phyloP scores from a whole-genome alignment of 2,797 vertebrate genomes.

The Echeneis naucrates region DNA sequence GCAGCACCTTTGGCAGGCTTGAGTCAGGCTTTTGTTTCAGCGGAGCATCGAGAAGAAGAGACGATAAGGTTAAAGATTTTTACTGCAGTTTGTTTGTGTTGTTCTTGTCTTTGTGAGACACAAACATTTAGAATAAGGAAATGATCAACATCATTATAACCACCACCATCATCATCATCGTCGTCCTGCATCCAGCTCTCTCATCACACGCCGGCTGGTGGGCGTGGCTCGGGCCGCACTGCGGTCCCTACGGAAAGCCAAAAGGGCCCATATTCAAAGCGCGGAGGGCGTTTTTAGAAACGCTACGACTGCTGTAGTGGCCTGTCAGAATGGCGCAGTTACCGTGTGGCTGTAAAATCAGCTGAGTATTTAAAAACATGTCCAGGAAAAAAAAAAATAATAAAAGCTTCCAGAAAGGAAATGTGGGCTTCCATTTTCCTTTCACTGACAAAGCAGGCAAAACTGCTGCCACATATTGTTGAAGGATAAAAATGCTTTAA shows the following conservation, averaged over 20 bases:
- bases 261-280: conserved; percentile 78
- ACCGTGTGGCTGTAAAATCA: conserved; percentile 7
- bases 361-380: neutral
- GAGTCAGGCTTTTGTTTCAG: conserved; percentile 64
- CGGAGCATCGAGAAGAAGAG: neutral
- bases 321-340: conserved; percentile 55
- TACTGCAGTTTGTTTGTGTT: neutral
- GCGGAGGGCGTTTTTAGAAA: conserved; percentile 80
- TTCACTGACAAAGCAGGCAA: neutral
- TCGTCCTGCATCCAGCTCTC: conserved; percentile 70
- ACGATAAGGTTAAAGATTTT: neutral
- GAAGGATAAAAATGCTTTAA: neutral
- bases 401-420: too few relatives aligned
- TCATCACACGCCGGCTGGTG: conserved; percentile 85
- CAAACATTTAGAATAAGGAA: too few relatives aligned
- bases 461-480: neutral
- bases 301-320: conserved; percentile 42
- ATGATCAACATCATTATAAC: too few relatives aligned
- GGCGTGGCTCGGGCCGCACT: conserved; percentile 97
- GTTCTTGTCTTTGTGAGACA: neutral
- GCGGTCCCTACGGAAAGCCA: conserved; percentile 95
- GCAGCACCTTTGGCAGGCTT: conserved; percentile 35
- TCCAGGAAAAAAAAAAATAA: neutral
- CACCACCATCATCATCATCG: conserved; percentile 44
- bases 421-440: neutral